Evolutionary conservation across 2,888 invertebrate genomes (phyloP).

Genomic region (Tetramorium bicarinatum): DNA sequence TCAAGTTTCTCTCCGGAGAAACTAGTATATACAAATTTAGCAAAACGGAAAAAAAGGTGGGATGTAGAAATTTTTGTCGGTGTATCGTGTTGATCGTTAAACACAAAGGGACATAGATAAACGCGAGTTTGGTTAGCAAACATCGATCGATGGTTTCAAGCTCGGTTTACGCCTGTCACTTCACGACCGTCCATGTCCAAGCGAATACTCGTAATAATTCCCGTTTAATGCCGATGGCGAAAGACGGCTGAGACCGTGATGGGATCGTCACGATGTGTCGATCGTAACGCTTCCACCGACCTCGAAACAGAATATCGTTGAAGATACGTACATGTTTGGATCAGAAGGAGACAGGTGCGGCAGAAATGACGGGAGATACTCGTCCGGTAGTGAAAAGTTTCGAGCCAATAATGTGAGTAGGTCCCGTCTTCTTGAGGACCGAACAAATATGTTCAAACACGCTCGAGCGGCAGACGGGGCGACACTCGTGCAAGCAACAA

Average conservation of each 20-base stretch:
- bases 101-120: conserved; percentile 22
- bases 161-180: conserved; percentile 50
- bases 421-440: conserved; percentile 70
- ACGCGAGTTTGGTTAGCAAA: conserved; percentile 49
- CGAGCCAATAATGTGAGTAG: conserved; percentile 65
- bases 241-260: conserved; percentile 22
- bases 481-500: conserved; percentile 68
- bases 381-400: conserved; percentile 60
- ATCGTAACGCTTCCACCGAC: conserved; percentile 39
- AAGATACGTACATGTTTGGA: conserved; percentile 34
- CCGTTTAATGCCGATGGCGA: conserved; percentile 50
- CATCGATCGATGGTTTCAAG: conserved; percentile 48
- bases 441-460: conserved; percentile 81
- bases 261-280: conserved; percentile 43
- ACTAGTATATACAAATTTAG: neutral
- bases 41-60: neutral
- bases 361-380: conserved; percentile 43
- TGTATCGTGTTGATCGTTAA: conserved; percentile 46
- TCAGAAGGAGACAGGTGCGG: conserved; percentile 32
- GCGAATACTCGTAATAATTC: conserved; percentile 53
- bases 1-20: neutral
- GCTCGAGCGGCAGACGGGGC: conserved; percentile 70
- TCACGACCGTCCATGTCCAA: conserved; percentile 31
- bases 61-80: conserved; percentile 12
- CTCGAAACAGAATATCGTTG: conserved; percentile 46